Base-by-base conservation (phyloP, 1,140 invertebrate genomes). In the Steinernema feltiae region DNA sequence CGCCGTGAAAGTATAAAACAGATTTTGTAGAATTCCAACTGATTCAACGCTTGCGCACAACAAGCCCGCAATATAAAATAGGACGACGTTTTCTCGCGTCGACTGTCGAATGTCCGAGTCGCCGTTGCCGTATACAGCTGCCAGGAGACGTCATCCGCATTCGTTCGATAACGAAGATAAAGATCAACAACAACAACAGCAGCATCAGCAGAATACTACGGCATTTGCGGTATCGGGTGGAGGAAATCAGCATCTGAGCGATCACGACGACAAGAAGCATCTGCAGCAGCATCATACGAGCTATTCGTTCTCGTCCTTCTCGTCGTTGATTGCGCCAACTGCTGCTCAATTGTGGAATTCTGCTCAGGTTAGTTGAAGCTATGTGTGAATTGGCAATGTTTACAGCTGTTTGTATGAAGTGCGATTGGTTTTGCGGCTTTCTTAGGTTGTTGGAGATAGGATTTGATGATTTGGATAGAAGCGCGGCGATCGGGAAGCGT, bases 301-400 rank as follows among this genome's bases (percentile, higher is more conserved):
- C 53, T 63, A 63, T 21, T 63, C 53, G 15, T 63, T 63, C 53
- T 63, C 53, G 3, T 63, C 53, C 3, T 27, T 63, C 24, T 63
- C 53, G 15, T 63, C 53, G 53, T 63, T 63, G 53, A 63, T 79
- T 41, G 48, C 69, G 21, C 75, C 78, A 12, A 72, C 71, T n/a
- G 71, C 78, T 17, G 48, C 78, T 21, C 72, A 78, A 30, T 48
- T 79, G 30, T 79, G 78, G 78, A 78, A 74, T 78, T 79, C 78
- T 30, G 78, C 78, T 31, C 78, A 79, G 72, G 78, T 79, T 73
- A 15, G 69, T 78, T n/a, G 17, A n/a, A n/a, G n/a, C n/a, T n/a
- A n/a, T n/a, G n/a, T n/a, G n/a, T n/a, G n/a, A n/a, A n/a, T n/a
- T n/a, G n/a, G n/a, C n/a, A n/a, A n/a, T n/a, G n/a, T n/a, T n/a